Evolutionary conservation across 2,888 invertebrate genomes (phyloP).

Genomic region (Scrobipalpa atriplicella): DNA sequence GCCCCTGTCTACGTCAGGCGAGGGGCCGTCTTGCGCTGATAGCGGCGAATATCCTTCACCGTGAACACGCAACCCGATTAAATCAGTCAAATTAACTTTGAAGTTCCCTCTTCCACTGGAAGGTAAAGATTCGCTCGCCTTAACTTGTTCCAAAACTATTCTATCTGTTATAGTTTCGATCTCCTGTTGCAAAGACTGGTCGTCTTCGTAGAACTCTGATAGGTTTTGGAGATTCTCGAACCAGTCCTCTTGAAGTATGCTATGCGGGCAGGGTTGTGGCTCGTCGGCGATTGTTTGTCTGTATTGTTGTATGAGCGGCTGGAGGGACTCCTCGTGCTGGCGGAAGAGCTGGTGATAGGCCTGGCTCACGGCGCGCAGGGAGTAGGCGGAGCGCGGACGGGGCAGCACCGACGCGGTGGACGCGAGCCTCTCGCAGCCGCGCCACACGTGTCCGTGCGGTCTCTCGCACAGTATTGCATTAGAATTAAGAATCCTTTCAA

Average conservation of each 20-base stretch:
- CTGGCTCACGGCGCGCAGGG: constrained; percentile 70
- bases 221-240: constrained; percentile 71
- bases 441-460: constrained; percentile 71
- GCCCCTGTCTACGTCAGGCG: constrained; percentile 59
- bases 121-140: constrained; percentile 44
- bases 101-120: constrained; percentile 56
- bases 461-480: constrained; percentile 79
- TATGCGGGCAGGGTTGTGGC: constrained; percentile 43
- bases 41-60: constrained; percentile 64
- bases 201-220: constrained; percentile 79
- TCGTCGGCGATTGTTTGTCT: constrained; percentile 55
- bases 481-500: constrained; percentile 85
- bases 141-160: constrained; percentile 60
- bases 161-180: constrained; percentile 68
- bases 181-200: constrained; percentile 62
- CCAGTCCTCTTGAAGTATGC: constrained; percentile 63
- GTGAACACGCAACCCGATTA: constrained; percentile 66
- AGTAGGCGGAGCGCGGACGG: constrained; percentile 71
- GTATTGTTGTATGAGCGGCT: constrained; percentile 68
- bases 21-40: constrained; percentile 54
- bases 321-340: constrained; percentile 76
- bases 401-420: constrained; percentile 63
- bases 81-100: constrained; percentile 72
- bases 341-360: constrained; percentile 72
- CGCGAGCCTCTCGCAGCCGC: constrained; percentile 57